These are phyloP conservation scores for Neomicropteryx cornuta DNA, from an alignment of 1,140 invertebrate genomes.

Conservation along the genomic window DNA sequence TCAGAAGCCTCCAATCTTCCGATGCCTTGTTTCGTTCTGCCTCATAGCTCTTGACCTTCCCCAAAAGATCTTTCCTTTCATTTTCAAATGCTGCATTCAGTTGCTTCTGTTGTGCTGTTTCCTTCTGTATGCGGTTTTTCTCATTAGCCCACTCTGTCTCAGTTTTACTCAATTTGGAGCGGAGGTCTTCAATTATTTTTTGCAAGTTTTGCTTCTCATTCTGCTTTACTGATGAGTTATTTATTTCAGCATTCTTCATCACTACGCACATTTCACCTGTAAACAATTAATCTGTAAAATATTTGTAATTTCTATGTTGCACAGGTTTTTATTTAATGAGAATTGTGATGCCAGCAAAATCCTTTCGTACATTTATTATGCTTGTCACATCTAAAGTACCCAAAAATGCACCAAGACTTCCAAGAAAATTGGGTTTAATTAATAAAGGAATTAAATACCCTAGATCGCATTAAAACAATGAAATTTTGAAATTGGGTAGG, in stretches of 20 bases:
- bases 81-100: constrained; percentile 32
- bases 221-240: constrained; percentile 37
- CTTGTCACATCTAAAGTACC: no score
- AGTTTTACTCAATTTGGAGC: constrained; percentile 32
- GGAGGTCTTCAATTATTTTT: constrained; percentile 37
- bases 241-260: constrained; percentile 46
- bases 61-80: constrained; percentile 32
- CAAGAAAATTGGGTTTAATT: no score
- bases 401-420: no score
- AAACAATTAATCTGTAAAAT: constrained; percentile 17
- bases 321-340: constrained; percentile 8
- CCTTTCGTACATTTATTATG: no score
- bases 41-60: constrained; percentile 39
- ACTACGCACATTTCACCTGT: constrained; percentile 52
- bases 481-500: no score
- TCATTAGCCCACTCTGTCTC: constrained; percentile 39
- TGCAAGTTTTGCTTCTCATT: constrained; percentile 29
- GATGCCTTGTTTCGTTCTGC: constrained; percentile 22
- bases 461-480: no score
- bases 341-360: no score
- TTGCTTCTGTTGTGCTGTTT: constrained; percentile 38
- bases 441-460: no score
- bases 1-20: constrained; percentile 28
- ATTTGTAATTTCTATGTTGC: constrained; percentile 3
- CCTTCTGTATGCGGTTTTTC: constrained; percentile 37